A percentile compares a stretch with the other conserved stretches of the same genome.
These are phyloP conservation scores for Ischnus inquisitorius DNA, from an alignment of 2,888 invertebrate species.

Conservation along the genomic window DNA sequence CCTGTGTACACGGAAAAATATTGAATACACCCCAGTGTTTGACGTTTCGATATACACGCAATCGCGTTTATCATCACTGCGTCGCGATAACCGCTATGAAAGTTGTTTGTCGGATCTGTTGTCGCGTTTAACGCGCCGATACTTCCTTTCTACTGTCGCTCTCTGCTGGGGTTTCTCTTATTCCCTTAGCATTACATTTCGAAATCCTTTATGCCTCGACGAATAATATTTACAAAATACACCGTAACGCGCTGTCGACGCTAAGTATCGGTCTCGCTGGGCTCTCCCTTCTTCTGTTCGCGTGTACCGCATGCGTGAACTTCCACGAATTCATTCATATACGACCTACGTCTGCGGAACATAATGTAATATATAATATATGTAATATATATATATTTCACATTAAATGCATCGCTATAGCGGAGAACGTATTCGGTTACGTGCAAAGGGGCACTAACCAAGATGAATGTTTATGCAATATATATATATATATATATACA, in stretches of 20 bases:
- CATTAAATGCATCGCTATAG: neutral
- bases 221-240: slow-evolving; percentile 51
- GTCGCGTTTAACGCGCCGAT: neutral
- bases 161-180: neutral
- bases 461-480: slow-evolving; percentile 33
- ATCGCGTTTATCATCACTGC: too few species aligned
- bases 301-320: slow-evolving; percentile 21
- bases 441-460: slow-evolving; percentile 43
- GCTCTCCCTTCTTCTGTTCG: neutral
- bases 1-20: neutral
- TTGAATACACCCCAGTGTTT: neutral
- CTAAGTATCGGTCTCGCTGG: slow-evolving; percentile 36
- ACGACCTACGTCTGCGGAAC: slow-evolving; percentile 28
- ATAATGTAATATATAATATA: slow-evolving; percentile 20
- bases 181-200: slow-evolving; percentile 9
- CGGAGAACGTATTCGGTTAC: slow-evolving; percentile 54
- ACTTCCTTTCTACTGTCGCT: neutral
- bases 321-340: slow-evolving; percentile 43
- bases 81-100: neutral
- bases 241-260: slow-evolving; percentile 31
- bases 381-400: slow-evolving; percentile 9
- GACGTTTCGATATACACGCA: too few species aligned
- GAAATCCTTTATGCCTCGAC: neutral
- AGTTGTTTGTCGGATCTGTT: neutral
- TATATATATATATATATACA: slow-evolving; percentile 1